Evolutionary conservation across 92 coral and sea anemone genomes (phyloP).

Genomic region (Porites lobata): DNA sequence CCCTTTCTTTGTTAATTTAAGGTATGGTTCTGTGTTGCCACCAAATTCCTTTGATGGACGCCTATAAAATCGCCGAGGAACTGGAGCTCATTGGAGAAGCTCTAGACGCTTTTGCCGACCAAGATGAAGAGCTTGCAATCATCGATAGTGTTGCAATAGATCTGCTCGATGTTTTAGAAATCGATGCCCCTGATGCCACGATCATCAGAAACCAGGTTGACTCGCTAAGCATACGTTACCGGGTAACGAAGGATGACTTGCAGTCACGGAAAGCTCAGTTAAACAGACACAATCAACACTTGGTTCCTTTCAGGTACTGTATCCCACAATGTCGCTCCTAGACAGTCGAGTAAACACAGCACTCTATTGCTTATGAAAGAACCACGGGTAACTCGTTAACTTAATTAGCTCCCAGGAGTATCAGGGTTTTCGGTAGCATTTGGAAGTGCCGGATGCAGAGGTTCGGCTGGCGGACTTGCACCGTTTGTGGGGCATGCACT

Average conservation of each 20-base stretch:
- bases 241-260: slow-evolving; percentile 77
- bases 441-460: too few relatives aligned
- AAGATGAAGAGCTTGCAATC: slow-evolving; percentile 76
- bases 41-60: slow-evolving; percentile 76
- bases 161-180: slow-evolving; percentile 73
- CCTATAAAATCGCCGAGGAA: slow-evolving; percentile 66
- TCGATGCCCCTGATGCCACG: slow-evolving; percentile 79
- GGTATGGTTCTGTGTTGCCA: slow-evolving; percentile 68
- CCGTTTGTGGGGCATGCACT: too few relatives aligned
- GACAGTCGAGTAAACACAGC: neutral
- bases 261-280: slow-evolving; percentile 77
- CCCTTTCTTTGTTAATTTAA: neutral
- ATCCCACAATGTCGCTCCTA: too few relatives aligned
- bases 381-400: too few relatives aligned
- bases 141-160: slow-evolving; percentile 78
- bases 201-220: slow-evolving; percentile 82
- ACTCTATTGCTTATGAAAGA: neutral
- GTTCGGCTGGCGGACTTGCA: too few relatives aligned
- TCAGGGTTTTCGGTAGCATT: too few relatives aligned
- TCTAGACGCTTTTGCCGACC: slow-evolving; percentile 66
- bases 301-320: slow-evolving; percentile 67
- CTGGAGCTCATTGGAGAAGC: slow-evolving; percentile 64
- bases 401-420: too few relatives aligned
- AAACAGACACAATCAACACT: slow-evolving; percentile 83
- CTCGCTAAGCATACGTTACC: slow-evolving; percentile 74